Base-by-base conservation (phyloP, 2,888 invertebrate genomes). In the Onchidella celtica region DNA sequence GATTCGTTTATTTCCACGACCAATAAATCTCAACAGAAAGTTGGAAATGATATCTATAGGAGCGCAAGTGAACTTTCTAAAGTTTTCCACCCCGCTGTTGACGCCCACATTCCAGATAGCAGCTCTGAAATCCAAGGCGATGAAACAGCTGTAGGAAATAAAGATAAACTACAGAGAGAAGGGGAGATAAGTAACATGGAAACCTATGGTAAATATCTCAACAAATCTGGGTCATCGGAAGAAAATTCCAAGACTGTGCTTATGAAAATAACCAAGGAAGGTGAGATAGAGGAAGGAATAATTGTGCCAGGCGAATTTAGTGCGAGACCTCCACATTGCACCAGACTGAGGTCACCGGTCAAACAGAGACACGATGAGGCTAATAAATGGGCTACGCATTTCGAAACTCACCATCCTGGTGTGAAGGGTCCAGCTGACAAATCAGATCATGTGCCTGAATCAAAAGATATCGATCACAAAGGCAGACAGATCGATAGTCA, bases 401-500 rank as follows among this genome's bases (percentile, higher is more conserved):
- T 36, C 11, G 3, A 38, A 14, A 27, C 38, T 3, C 59, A 61
- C 6, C 11, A 29, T 14, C 14, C 24, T 63, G 24, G 29, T 27
- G 38, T 38, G 4, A 27, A 32, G 27, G 55, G 17, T 70, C 29
- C 27, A 4, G 40, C 47, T 29, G 4, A 1, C 24, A 55, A 70
- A 55, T 27, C 14, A 34, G 57, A 24, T 32, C 32, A 34, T 40
- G 61, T 40, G 74, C 24, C 9, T 3, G 21, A 29, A 47, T 29
- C 65, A 55, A 36, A 47, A 29, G 36, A 75, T 34, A 75, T 75
- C 75, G 75, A 75, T 75, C 65, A 24, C n/a, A 21, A 32, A 21
- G 40, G 65, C 29, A 65, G 47, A 40, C 75, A 14, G 32, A 65
- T 75, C 65, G 65, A 75, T 75, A 0, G 1, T 24, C 4, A 0